Percentiles rank a stretch among this genome's conserved stretches.
phyloP scores from a whole-genome alignment of 2,888 invertebrate genomes.

The Leucophenga maculata region DNA sequence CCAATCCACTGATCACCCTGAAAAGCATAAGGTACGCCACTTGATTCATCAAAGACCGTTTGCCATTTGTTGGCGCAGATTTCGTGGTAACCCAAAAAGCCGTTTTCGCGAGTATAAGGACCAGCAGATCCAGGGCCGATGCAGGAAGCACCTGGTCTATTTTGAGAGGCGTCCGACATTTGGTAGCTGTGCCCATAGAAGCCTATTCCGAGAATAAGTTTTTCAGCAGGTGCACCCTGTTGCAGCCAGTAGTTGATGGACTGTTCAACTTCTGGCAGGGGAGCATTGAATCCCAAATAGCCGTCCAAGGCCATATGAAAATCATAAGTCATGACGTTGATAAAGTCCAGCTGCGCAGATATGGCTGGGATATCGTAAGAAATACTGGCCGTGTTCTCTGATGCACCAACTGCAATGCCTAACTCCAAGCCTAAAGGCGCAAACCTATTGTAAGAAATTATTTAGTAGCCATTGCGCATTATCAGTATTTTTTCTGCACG shows the following conservation, averaged over 20 bases:
- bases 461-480: background rate
- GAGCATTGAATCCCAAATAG: constrained; percentile 55
- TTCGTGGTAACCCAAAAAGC: constrained; percentile 54
- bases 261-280: constrained; percentile 82
- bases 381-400: constrained; percentile 40
- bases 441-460: constrained; percentile 39
- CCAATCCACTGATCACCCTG: constrained; percentile 92
- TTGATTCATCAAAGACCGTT: constrained; percentile 44
- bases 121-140: constrained; percentile 47
- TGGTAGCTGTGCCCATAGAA: constrained; percentile 90
- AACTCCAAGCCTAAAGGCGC: constrained; percentile 74
- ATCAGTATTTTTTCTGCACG: constrained; percentile 55
- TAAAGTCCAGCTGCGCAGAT: constrained; percentile 52
- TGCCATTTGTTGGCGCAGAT: constrained; percentile 59
- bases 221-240: constrained; percentile 77
- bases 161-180: constrained; percentile 74
- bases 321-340: constrained; percentile 66
- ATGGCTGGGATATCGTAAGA: constrained; percentile 60
- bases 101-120: constrained; percentile 42
- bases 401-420: constrained; percentile 76
- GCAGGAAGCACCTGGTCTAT: constrained; percentile 46
- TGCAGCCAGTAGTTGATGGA: constrained; percentile 88
- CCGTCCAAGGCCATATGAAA: constrained; percentile 49
- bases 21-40: constrained; percentile 81
- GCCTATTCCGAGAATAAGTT: constrained; percentile 88